These are phyloP conservation scores for Microctenopoma lineatum DNA, from an alignment of 2,797 vertebrate species.

Conservation along the genomic window DNA sequence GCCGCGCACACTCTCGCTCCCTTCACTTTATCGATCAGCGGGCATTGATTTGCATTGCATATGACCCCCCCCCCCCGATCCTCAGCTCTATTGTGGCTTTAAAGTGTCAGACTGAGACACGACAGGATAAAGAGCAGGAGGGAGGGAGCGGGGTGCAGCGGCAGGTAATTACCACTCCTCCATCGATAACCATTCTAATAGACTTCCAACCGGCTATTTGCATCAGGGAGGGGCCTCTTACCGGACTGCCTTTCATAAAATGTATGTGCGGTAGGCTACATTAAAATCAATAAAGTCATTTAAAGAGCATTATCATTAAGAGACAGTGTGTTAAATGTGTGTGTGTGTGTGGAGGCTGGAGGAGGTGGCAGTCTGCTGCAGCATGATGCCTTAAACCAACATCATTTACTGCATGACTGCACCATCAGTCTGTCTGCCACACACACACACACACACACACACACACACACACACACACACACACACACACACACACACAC, in stretches of 20 bases:
- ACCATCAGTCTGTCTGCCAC: conserved; percentile 47
- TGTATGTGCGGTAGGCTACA: conserved; percentile 73
- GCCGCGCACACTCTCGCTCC: not conserved
- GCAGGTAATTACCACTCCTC: conserved; percentile 75
- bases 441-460: not conserved
- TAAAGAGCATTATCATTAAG: conserved; percentile 81
- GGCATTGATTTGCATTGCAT: conserved; percentile 50
- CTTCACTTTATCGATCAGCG: conserved; percentile 38
- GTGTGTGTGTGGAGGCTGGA: conserved; percentile 27
- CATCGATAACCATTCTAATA: conserved; percentile 80
- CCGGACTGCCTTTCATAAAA: conserved; percentile 81
- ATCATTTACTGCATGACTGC: conserved; percentile 78
- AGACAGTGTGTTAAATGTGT: conserved; percentile 66
- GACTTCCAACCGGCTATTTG: conserved; percentile 78
- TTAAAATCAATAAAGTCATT: conserved; percentile 83
- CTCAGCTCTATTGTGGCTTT: conserved; percentile 42
- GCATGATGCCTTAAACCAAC: conserved; percentile 76
- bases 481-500: too few species aligned
- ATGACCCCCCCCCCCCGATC: conserved; percentile 32
- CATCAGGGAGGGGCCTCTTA: conserved; percentile 71
- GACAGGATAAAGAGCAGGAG: conserved; percentile 61
- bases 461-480: too few species aligned
- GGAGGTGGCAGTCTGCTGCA: conserved; percentile 48
- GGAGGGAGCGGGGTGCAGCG: conserved; percentile 33
- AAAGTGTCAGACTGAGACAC: conserved; percentile 55